phyloP scores from a whole-genome alignment of 2,888 invertebrate species.

The Dolichopus griseipennis region DNA sequence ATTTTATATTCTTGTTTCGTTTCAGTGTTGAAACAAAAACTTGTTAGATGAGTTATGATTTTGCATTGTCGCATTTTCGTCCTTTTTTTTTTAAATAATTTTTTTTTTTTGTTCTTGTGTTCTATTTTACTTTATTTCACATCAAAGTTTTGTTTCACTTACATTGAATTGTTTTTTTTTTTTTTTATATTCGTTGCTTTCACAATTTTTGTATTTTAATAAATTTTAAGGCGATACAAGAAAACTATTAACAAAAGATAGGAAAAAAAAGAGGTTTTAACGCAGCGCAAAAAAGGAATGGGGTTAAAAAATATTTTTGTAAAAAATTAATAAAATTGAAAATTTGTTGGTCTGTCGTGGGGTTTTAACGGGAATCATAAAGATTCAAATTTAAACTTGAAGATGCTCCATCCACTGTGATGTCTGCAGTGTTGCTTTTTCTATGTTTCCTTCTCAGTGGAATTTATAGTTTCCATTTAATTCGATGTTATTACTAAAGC shows the following conservation, averaged over 20 bases:
- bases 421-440: too few species aligned
- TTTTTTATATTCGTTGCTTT: not conserved
- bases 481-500: too few species aligned
- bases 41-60: conserved; percentile 3
- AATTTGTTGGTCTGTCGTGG: too few species aligned
- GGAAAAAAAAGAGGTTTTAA: not conserved
- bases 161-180: not conserved
- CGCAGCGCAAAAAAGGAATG: not conserved
- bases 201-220: not conserved
- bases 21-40: conserved; percentile 1
- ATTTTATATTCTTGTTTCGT: not conserved
- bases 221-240: conserved; percentile 6
- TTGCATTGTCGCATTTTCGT: conserved; percentile 6
- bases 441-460: too few species aligned
- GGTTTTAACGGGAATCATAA: too few species aligned
- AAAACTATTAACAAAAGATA: conserved; percentile 5
- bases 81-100: not conserved
- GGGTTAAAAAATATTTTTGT: too few species aligned
- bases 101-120: not conserved
- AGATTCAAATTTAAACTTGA: too few species aligned
- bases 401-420: too few species aligned
- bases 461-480: too few species aligned
- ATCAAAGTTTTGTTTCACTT: conserved; percentile 1
- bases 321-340: too few species aligned
- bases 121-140: not conserved